Conservation (phyloP, 1,140 invertebrate species). For the Elysia chlorotica region DNA sequence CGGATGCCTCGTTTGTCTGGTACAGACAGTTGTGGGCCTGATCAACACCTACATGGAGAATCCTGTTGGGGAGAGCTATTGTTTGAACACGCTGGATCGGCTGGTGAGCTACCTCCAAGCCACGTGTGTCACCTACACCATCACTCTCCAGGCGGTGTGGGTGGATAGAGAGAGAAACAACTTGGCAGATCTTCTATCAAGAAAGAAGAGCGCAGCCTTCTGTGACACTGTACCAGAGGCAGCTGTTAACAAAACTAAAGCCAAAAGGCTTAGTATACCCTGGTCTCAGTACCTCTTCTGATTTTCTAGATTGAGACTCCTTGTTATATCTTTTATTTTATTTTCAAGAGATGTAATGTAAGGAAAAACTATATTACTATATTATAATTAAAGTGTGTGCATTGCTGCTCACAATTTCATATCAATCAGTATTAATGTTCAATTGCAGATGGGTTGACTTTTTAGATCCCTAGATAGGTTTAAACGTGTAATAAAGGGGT, state of each 20-base stretch:
- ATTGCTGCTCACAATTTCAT: no score
- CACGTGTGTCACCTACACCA: slow-evolving; percentile 26
- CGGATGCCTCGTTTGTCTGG: no score
- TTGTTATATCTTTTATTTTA: no score
- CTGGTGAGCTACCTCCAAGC: slow-evolving; percentile 23
- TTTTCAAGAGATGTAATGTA: no score
- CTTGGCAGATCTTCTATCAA: slow-evolving; percentile 38
- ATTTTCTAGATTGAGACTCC: no score
- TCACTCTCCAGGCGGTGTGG: slow-evolving; percentile 28
- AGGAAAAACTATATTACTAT: no score
- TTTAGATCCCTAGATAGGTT: no score
- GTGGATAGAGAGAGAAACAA: slow-evolving; percentile 33
- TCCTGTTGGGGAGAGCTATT: background rate
- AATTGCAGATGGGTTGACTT: no score
- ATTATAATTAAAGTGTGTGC: no score
- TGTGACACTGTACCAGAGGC: slow-evolving; percentile 34
- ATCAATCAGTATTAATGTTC: no score
- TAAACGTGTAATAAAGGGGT: no score
- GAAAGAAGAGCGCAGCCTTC: slow-evolving; percentile 30
- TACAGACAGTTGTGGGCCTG: background rate
- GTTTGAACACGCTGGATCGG: background rate
- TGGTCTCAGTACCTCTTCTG: no score
- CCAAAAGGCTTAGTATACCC: slow-evolving; percentile 39
- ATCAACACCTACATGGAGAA: background rate
- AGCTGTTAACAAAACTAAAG: slow-evolving; percentile 30